Conservation (phyloP, 2,113 vertebrate genomes). For the Gopherus flavomarginatus region DNA sequence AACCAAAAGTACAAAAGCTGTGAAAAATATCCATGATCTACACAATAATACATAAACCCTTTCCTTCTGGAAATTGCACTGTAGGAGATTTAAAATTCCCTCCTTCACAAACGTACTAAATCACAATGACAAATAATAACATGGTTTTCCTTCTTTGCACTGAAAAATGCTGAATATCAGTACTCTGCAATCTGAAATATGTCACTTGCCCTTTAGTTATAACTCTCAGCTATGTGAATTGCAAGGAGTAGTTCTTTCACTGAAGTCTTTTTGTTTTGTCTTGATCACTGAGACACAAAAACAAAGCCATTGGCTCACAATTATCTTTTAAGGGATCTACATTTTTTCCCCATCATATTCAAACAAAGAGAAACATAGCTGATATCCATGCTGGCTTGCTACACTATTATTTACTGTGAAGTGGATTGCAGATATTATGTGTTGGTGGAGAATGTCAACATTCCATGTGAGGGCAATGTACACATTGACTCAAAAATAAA, state of each 20-base stretch:
- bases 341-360: not conserved
- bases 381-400: slow-evolving; percentile 2
- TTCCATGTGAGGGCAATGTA: slow-evolving; percentile 22
- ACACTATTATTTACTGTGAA: slow-evolving; percentile 1
- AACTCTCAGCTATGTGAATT: not conserved
- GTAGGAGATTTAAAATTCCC: not conserved
- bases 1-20: not conserved
- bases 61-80: not conserved
- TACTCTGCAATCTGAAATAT: not conserved
- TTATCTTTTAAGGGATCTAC: not conserved
- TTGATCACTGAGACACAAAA: not conserved
- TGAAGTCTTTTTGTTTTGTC: not conserved
- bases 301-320: not conserved
- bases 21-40: not conserved
- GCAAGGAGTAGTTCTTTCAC: not conserved
- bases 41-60: not conserved
- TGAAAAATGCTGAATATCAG: not conserved
- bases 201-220: not conserved
- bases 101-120: not conserved
- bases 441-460: slow-evolving; percentile 17
- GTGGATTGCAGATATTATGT: slow-evolving; percentile 12
- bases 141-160: not conserved
- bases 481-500: slow-evolving; percentile 47
- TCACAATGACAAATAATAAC: not conserved
- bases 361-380: not conserved